A percentile compares a stretch with the other conserved stretches of the same genome.
These are phyloP conservation scores for Latrodectus geometricus DNA, from an alignment of 1,140 invertebrate genomes.

Conservation along the genomic window DNA sequence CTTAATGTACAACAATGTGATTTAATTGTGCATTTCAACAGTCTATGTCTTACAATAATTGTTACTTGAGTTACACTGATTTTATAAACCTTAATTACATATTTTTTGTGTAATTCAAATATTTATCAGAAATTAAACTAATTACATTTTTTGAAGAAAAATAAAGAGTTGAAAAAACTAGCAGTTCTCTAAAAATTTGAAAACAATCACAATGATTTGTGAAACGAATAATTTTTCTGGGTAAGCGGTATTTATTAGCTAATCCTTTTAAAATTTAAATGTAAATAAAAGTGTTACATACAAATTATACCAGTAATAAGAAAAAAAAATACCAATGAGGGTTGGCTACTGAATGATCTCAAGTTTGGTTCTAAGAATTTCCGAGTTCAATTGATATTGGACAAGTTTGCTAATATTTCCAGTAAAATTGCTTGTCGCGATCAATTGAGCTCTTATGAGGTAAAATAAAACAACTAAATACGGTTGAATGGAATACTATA, in stretches of 20 bases:
- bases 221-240: too few relatives aligned
- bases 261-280: neutral
- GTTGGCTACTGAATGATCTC: constrained; percentile 8
- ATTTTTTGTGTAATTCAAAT: neutral
- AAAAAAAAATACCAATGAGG: constrained; percentile 4
- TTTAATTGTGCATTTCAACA: too few relatives aligned
- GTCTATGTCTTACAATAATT: too few relatives aligned
- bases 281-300: neutral
- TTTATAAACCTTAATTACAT: neutral
- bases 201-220: neutral
- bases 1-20: too few relatives aligned
- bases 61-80: too few relatives aligned
- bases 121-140: neutral
- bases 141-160: neutral
- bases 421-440: too few relatives aligned
- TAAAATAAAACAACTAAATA: constrained; percentile 40
- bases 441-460: constrained; percentile 52
- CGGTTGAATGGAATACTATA: constrained; percentile 13
- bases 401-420: too few relatives aligned
- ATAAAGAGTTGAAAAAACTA: neutral
- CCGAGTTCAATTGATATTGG: too few relatives aligned
- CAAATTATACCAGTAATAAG: too few relatives aligned
- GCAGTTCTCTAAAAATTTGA: neutral
- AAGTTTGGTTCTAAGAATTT: constrained; percentile 19
- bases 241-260: neutral